phyloP scores from a whole-genome alignment of 2,113 vertebrate species.

The Crocuta crocuta region DNA sequence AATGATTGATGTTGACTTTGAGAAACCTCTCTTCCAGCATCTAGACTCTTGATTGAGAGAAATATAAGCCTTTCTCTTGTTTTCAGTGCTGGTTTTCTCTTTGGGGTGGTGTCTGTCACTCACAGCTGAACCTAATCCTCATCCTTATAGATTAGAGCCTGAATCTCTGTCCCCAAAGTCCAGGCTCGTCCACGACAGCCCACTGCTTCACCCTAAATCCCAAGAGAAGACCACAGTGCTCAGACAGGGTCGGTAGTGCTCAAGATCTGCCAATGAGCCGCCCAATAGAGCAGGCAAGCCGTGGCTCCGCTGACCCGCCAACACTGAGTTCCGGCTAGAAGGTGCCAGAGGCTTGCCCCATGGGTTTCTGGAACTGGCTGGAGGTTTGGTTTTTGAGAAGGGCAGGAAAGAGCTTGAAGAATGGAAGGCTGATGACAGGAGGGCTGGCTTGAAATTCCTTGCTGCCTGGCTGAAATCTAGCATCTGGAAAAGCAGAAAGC shows the following conservation, averaged over 20 bases:
- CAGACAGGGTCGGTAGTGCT: too few species aligned
- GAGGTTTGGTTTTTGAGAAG: background rate
- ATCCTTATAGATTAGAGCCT: background rate
- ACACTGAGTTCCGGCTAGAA: background rate
- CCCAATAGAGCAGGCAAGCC: background rate
- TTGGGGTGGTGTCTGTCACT: background rate
- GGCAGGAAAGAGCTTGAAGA: background rate
- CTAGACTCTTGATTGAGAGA: background rate
- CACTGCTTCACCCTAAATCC: background rate
- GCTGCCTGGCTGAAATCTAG: background rate
- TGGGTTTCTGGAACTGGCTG: background rate
- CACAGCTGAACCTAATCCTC: background rate
- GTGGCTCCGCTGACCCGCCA: background rate
- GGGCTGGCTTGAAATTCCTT: background rate
- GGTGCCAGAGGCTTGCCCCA: accelerated
- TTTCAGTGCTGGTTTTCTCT: background rate
- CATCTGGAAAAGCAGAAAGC: background rate
- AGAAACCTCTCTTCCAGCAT: background rate
- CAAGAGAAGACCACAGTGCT: background rate
- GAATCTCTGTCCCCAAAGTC: background rate
- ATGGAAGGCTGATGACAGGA: background rate
- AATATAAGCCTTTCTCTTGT: background rate
- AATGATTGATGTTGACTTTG: accelerated
- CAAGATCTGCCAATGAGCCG: background rate
- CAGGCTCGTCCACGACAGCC: background rate